Base-by-base conservation (phyloP, 2,797 vertebrate species). In the Steatocranus sp. region DNA sequence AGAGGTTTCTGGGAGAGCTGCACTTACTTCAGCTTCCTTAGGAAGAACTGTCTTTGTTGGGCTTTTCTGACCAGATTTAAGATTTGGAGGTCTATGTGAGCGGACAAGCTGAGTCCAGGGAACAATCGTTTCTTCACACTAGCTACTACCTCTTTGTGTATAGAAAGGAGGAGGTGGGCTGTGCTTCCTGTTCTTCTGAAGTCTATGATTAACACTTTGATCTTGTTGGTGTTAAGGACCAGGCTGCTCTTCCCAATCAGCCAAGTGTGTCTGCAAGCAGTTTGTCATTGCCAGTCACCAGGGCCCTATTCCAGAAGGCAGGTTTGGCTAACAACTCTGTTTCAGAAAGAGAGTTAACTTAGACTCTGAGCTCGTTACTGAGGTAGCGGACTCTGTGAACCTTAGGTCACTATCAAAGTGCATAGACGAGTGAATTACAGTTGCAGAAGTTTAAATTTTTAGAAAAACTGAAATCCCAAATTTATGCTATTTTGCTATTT, bases 381-480 rank as follows among this genome's bases (percentile, higher is more conserved):
- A 58, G 54, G 54, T 34, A 34, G 54, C 2, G 0, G 32, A 3
- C 17, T 58, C 56, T 34, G 56, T 58, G 30, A 58, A 61, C 56
- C 56, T 61, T 34, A 34, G 15, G 56, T 61, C 4, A 9, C 56
- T 34, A n/a, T 34, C 30, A 61, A 61, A 61, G 56, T 61, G 1
- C 17, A 34, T 32, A 61, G 30, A 34, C 0, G 17, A 34, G 30
- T 61, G 10, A 61, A n/a, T 61, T n/a, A 1, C 34, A 34, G 17
- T 58, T 58, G 30, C 30, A 34, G 17, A 58, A 34, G 30, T 61
- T 61, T 61, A n/a, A 10, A n/a, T 61, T 61, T 61, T 61, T 34
- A 61, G 56, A 61, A 61, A 61, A 34, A 0, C 56, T 8, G 17
- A 61, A 61, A 61, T n/a, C 17, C 17, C 0, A 34, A n/a, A 34